phyloP scores from a whole-genome alignment of 2,113 vertebrate genomes.

The Phocoena sinus region DNA sequence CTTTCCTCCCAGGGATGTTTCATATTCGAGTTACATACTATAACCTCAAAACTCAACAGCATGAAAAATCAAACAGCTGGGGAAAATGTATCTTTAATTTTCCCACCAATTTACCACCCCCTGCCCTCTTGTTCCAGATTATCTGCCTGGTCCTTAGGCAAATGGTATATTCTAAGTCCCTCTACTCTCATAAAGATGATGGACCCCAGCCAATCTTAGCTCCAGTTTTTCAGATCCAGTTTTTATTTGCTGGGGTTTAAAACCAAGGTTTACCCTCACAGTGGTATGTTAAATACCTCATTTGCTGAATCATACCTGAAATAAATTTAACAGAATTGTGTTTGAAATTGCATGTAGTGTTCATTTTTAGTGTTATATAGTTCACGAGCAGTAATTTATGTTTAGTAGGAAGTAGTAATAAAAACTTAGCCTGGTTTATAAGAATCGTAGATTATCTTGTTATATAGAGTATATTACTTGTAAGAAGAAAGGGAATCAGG shows the following conservation, averaged over 20 bases:
- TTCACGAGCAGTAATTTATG: constrained; percentile 16
- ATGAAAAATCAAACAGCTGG: constrained; percentile 65
- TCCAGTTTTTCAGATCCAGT: constrained; percentile 4
- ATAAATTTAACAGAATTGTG: constrained; percentile 49
- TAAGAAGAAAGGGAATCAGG: background rate
- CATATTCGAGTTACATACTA: constrained; percentile 43
- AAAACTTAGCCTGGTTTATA: background rate
- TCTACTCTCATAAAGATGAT: constrained; percentile 37
- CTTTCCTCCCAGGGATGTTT: constrained; percentile 52
- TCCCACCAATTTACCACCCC: constrained; percentile 45
- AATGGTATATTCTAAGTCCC: constrained; percentile 37
- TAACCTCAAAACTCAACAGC: constrained; percentile 66
- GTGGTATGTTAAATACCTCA: constrained; percentile 36
- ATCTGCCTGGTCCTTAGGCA: constrained; percentile 49
- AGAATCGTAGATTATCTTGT: background rate
- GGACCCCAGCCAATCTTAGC: constrained; percentile 35
- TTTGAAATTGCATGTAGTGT: constrained; percentile 29
- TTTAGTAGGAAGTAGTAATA: constrained; percentile 8
- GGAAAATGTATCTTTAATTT: constrained; percentile 69
- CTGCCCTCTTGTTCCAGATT: constrained; percentile 46
- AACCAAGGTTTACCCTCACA: constrained; percentile 21
- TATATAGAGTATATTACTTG: background rate
- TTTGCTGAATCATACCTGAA: constrained; percentile 46
- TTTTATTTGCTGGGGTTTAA: constrained; percentile 57
- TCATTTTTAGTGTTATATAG: constrained; percentile 33